phyloP scores from a whole-genome alignment of 1,140 invertebrate species.

The Ganaspis sp. region DNA sequence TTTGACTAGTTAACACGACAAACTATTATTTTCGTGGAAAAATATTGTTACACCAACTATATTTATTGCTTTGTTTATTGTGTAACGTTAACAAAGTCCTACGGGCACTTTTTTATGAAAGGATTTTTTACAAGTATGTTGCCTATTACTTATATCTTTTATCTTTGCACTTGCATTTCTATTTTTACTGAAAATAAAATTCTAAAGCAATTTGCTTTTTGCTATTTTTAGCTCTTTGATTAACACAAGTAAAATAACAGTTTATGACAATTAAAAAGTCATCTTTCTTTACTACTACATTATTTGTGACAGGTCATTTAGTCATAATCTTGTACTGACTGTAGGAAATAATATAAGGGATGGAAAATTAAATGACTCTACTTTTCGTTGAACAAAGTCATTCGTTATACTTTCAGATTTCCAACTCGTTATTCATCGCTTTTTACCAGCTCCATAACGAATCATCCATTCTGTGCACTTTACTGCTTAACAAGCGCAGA shows the following conservation, averaged over 20 bases:
- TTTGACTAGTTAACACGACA: background rate
- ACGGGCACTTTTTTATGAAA: background rate
- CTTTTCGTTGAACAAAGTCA: constrained; percentile 28
- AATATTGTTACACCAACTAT: background rate
- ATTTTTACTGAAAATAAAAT: too few species aligned
- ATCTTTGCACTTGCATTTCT: too few species aligned
- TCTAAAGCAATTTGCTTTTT: background rate
- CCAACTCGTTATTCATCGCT: constrained; percentile 17
- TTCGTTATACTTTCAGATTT: constrained; percentile 41
- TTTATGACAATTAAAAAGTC: background rate
- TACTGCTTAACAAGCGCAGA: constrained; percentile 34
- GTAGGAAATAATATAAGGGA: background rate
- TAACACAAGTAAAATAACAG: background rate
- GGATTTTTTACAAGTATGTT: background rate
- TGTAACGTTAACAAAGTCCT: background rate
- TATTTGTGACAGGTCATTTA: constrained; percentile 1
- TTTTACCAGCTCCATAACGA: background rate
- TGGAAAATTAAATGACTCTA: constrained; percentile 15
- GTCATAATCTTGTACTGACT: background rate
- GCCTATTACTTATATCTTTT: background rate
- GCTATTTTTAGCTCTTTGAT: background rate
- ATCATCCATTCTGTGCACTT: constrained; percentile 29
- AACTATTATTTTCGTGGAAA: background rate
- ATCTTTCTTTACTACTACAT: background rate
- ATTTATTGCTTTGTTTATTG: background rate